These are phyloP conservation scores for Xanthostigma xanthostigma DNA, from an alignment of 2,888 invertebrate species.

Conservation along the genomic window DNA sequence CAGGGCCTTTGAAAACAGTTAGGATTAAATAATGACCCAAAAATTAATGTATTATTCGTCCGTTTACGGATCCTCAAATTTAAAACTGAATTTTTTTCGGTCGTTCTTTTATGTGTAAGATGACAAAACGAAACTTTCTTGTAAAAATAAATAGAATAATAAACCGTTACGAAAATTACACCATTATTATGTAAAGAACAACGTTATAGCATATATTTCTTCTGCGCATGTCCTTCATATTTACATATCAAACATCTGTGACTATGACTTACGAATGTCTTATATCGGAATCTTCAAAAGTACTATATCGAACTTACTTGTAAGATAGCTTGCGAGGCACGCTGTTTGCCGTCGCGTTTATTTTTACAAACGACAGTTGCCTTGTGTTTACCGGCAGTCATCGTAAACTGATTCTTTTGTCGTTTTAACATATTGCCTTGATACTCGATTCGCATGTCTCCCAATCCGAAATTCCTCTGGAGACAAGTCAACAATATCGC, in stretches of 20 bases:
- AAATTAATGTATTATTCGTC: too few relatives aligned
- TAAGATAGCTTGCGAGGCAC: slow-evolving; percentile 87
- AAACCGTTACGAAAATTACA: too few relatives aligned
- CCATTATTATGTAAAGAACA: too few relatives aligned
- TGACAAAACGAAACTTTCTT: too few relatives aligned
- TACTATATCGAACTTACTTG: slow-evolving; percentile 38
- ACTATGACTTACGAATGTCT: not conserved
- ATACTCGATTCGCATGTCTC: slow-evolving; percentile 75
- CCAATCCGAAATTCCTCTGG: slow-evolving; percentile 82
- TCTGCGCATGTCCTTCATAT: too few relatives aligned
- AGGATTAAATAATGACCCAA: not conserved
- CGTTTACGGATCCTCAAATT: too few relatives aligned
- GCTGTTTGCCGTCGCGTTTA: slow-evolving; percentile 91
- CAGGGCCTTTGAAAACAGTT: slow-evolving; percentile 41
- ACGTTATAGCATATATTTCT: too few relatives aligned
- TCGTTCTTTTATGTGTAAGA: too few relatives aligned
- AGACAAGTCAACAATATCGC: slow-evolving; percentile 84
- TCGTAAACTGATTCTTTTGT: slow-evolving; percentile 85
- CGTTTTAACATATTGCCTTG: slow-evolving; percentile 76
- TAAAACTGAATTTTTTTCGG: too few relatives aligned
- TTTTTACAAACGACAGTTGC: slow-evolving; percentile 89
- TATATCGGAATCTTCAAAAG: not conserved
- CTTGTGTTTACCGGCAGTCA: slow-evolving; percentile 85
- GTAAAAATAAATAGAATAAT: too few relatives aligned
- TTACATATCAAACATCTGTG: too few relatives aligned